Evolutionary conservation across 2,888 invertebrate genomes (phyloP), one percentile per base, ranked within the genome.

Genomic region (Drosophila macrospina): DNA sequence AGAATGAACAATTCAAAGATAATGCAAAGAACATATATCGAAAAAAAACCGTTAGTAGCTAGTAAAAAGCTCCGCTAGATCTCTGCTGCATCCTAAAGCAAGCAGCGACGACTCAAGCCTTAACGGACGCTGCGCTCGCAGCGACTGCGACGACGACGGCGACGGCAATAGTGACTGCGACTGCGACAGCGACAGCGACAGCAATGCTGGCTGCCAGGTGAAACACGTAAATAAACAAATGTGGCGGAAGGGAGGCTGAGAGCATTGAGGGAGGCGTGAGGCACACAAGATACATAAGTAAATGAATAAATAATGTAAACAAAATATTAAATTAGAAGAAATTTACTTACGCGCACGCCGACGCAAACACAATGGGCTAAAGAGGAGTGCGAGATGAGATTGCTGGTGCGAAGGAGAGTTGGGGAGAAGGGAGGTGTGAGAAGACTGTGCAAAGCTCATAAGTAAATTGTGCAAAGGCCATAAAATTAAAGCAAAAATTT

Each of bases 271-370:
- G 30, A n/a, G 42, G 4, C 15, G 8, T 45, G 48, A 45, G 42
- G 42, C 51, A 64, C 69, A 75, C 67, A 69, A 81, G 70, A 74
- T 81, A 82, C 77, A 86, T 79, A 84, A 83, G 81, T 83, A 83
- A 81, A 84, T 83, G 79, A 83, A 83, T 86, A 83, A 86, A 84
- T 86, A 83, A 83, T 86, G 86, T 83, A 83, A 83, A 83, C 84
- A 83, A 83, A 86, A 83, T 86, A 83, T 83, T 86, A 83, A 83
- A 86, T 83, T 83, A 86, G 81, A 83, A 79, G 84, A 86, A 86
- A 83, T 84, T 83, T 81, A 86, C 86, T 83, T 86, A 74, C 74
- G 83, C 79, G 74, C 74, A 76, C 73, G 63, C 79, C 76, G 78
- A 78, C 78, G 73, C 75, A 72, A 73, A 64, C 69, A 79, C 69